These are phyloP conservation scores for Pomacea canaliculata DNA, from an alignment of 2,888 invertebrate species.

Conservation along the genomic window DNA sequence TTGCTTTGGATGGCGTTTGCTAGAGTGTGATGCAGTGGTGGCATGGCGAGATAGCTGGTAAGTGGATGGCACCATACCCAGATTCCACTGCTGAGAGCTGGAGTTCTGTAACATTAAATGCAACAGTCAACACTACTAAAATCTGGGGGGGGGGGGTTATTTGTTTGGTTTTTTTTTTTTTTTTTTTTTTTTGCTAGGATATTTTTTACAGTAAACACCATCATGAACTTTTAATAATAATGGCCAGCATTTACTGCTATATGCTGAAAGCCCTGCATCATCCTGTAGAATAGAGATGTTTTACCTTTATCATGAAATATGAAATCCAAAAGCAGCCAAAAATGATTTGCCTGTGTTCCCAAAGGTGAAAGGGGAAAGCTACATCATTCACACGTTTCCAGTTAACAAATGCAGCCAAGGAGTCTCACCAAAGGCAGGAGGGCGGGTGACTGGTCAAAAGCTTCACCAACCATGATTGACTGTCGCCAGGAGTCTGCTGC, in stretches of 20 bases:
- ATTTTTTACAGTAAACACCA: no score
- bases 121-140: not conserved
- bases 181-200: not conserved
- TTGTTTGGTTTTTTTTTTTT: not conserved
- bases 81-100: constrained; percentile 62
- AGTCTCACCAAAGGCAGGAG: constrained; percentile 55
- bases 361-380: no score
- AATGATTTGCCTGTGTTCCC: no score
- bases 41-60: constrained; percentile 53
- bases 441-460: constrained; percentile 53
- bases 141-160: not conserved
- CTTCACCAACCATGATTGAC: constrained; percentile 79
- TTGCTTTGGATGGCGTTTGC: constrained; percentile 61
- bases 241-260: no score
- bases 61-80: constrained; percentile 59
- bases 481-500: constrained; percentile 75
- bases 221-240: no score
- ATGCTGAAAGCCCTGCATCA: no score
- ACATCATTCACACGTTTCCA: no score
- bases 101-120: constrained; percentile 42
- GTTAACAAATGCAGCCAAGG: not conserved
- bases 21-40: constrained; percentile 32
- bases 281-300: no score
- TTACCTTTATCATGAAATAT: no score
- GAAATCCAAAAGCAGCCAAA: no score